Percentiles rank a stretch among this genome's conserved stretches.
Conservation (phyloP, 2,888 invertebrate species). For the Tortrix viridana region DNA sequence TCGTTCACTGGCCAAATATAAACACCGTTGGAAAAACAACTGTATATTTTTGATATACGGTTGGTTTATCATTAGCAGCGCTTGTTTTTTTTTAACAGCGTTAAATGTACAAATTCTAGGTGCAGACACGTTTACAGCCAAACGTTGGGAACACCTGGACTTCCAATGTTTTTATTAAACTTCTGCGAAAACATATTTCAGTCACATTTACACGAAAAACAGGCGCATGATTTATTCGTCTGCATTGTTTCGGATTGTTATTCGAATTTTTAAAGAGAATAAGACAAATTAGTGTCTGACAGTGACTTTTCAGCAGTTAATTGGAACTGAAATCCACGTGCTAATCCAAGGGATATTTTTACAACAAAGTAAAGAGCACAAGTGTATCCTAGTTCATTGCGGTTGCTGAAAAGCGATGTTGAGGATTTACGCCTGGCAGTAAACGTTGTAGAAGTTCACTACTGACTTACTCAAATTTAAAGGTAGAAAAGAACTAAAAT, state of each 20-base stretch:
- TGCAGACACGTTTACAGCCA: conserved; percentile 69
- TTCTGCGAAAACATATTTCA: conserved; percentile 47
- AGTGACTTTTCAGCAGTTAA: not conserved
- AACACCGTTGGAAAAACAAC: not conserved
- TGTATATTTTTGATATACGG: not conserved
- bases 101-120: conserved; percentile 66
- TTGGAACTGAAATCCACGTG: not conserved
- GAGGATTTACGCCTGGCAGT: too few relatives aligned
- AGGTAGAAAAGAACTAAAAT: too few relatives aligned
- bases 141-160: conserved; percentile 69
- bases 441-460: too few relatives aligned
- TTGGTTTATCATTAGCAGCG: not conserved
- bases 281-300: conserved; percentile 4
- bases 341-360: too few relatives aligned
- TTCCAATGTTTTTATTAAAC: conserved; percentile 58
- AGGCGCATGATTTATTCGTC: conserved; percentile 32
- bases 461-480: too few relatives aligned
- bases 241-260: conserved; percentile 23
- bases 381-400: too few relatives aligned
- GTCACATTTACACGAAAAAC: conserved; percentile 23
- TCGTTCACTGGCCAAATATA: not conserved
- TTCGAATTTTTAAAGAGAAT: conserved; percentile 10
- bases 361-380: too few relatives aligned
- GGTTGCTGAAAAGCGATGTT: too few relatives aligned
- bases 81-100: conserved; percentile 47